Percentiles rank a stretch among this genome's conserved stretches.
Evolutionary conservation across 2,797 vertebrate genomes (phyloP).

Genomic region (Sebastolobus altivelis): DNA sequence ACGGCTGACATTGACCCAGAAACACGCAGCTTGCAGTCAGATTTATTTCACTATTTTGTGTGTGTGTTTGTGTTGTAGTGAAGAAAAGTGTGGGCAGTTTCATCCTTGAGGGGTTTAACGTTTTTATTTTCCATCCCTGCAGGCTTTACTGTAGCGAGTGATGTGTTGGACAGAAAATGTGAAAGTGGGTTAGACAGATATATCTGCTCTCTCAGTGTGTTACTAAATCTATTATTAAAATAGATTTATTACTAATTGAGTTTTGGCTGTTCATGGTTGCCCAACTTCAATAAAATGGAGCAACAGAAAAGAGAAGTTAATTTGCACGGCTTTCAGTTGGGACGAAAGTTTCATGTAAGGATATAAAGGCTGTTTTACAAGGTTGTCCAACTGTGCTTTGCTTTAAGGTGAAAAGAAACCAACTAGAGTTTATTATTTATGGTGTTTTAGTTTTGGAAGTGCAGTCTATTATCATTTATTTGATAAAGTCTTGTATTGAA

Average conservation of each 20-base stretch:
- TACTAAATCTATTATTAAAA: conserved; percentile 1
- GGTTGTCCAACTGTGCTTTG: background rate
- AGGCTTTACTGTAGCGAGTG: conserved; percentile 17
- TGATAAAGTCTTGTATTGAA: background rate
- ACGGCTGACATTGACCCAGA: conserved; percentile 66
- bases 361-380: background rate
- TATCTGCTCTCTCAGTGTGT: background rate
- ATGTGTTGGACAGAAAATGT: conserved; percentile 21
- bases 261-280: background rate
- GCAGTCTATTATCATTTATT: background rate
- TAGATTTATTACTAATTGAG: background rate
- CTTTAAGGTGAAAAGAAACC: background rate
- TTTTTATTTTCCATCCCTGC: conserved; percentile 25
- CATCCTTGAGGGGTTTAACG: conserved; percentile 25
- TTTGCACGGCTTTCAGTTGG: background rate
- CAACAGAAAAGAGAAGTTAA: background rate
- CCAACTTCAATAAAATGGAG: background rate
- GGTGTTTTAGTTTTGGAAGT: background rate
- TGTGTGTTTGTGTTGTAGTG: conserved; percentile 8
- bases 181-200: conserved; percentile 17
- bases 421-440: background rate
- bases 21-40: conserved; percentile 35
- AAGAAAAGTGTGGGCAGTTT: conserved; percentile 26
- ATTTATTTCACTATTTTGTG: conserved; percentile 14
- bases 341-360: no score